Conservation (phyloP, 2,113 vertebrate species). For the Balaeniceps rex region DNA sequence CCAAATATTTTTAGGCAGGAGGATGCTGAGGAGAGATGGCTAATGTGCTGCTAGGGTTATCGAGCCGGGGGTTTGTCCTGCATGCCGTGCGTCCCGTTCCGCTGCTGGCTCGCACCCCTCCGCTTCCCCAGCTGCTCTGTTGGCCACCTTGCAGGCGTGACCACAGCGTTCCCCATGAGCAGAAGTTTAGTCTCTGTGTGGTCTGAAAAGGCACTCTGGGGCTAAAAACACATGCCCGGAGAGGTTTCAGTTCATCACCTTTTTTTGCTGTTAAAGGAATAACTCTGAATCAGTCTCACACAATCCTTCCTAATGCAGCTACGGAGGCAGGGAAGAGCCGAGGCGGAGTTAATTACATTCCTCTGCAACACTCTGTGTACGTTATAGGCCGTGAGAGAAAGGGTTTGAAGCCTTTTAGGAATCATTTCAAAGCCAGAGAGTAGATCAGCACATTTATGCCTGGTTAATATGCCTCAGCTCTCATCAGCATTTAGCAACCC, state of each 20-base stretch:
- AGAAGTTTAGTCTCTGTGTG: neutral
- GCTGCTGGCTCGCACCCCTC: fast-evolving
- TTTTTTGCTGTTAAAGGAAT: neutral
- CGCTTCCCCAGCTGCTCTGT: neutral
- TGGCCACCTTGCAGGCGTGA: neutral
- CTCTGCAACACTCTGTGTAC: neutral
- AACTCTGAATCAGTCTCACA: neutral
- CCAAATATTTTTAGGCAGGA: neutral
- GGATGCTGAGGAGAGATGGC: neutral
- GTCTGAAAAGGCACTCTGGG: neutral
- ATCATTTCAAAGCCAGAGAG: neutral
- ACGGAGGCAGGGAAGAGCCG: neutral
- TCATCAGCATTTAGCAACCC: neutral
- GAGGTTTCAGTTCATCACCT: neutral
- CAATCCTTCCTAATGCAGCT: neutral
- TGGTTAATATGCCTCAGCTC: neutral
- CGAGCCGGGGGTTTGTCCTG: fast-evolving
- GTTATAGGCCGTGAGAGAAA: neutral
- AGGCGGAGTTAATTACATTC: neutral
- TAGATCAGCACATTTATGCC: neutral
- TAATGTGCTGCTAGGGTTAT: neutral
- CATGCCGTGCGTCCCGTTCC: fast-evolving
- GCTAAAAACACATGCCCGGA: neutral
- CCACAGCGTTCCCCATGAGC: neutral
- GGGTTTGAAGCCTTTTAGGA: neutral